A percentile compares a stretch with the other conserved stretches of the same genome.
These are phyloP conservation scores for Rhynchotus rufescens DNA, from an alignment of 2,797 vertebrate species.

Conservation along the genomic window DNA sequence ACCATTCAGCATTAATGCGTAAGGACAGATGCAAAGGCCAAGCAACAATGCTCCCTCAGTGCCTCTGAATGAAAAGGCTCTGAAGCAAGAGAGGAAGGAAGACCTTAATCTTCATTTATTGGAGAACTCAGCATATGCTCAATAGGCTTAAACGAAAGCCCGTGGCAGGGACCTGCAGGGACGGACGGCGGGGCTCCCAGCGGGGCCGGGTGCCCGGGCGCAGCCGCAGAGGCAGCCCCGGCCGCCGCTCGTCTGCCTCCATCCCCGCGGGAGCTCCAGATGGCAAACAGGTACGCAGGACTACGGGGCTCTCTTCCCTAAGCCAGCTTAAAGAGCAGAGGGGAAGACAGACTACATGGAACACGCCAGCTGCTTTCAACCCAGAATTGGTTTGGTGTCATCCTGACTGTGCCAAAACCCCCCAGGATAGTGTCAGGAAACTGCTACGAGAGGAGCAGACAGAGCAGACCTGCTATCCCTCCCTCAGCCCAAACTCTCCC, in stretches of 20 bases:
- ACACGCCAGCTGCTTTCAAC: slow-evolving; percentile 1
- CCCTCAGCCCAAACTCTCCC: neutral
- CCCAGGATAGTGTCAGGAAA: neutral
- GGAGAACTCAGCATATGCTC: neutral
- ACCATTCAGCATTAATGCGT: neutral
- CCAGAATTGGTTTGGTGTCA: neutral
- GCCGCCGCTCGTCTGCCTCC: neutral
- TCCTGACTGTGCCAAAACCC: neutral
- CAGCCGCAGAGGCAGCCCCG: slow-evolving; percentile 31
- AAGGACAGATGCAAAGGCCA: neutral
- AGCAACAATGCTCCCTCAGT: rapidly evolving
- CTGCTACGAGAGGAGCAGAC: neutral
- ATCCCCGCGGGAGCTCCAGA: neutral
- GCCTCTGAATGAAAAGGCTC: neutral
- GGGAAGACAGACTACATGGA: neutral
- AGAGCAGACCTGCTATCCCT: neutral
- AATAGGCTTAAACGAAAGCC: neutral
- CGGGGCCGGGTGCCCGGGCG: neutral
- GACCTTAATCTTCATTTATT: neutral
- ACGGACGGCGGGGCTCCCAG: neutral
- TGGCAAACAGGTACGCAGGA: slow-evolving; percentile 12
- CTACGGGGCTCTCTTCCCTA: neutral
- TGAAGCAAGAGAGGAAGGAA: neutral
- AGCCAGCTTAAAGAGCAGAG: neutral
- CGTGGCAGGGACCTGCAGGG: neutral